Conservation (phyloP, 2,888 invertebrate genomes). For the Neocrepidodera transversa region DNA sequence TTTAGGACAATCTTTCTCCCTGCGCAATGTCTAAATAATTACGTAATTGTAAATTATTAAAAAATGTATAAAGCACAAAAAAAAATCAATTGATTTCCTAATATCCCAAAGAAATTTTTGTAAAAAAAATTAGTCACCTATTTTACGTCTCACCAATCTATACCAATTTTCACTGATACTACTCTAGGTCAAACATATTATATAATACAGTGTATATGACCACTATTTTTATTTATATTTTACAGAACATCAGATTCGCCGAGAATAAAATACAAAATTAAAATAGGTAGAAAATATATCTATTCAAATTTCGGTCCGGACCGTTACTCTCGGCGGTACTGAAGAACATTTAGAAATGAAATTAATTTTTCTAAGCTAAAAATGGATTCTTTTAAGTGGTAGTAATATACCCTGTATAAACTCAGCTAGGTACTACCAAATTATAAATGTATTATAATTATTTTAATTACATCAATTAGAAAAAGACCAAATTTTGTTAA, state of each 20-base stretch:
- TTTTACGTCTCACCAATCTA: neutral
- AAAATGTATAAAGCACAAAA: constrained; percentile 19
- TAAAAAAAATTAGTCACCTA: neutral
- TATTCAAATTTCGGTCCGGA: too few relatives aligned
- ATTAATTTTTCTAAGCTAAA: too few relatives aligned
- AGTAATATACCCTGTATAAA: constrained; percentile 2
- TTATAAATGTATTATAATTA: neutral
- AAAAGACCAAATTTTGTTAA: neutral
- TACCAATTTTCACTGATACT: neutral
- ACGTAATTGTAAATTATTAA: constrained; percentile 7
- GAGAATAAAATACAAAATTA: too few relatives aligned
- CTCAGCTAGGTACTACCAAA: constrained; percentile 5
- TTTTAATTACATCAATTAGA: neutral
- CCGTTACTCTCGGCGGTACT: too few relatives aligned
- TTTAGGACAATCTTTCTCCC: constrained; percentile 16
- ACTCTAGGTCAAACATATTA: neutral
- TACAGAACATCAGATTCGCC: too few relatives aligned
- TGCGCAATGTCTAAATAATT: neutral
- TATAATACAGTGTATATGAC: neutral
- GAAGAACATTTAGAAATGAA: too few relatives aligned
- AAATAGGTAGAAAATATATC: too few relatives aligned
- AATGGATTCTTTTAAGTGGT: neutral
- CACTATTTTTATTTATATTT: too few relatives aligned
- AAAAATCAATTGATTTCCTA: constrained; percentile 5
- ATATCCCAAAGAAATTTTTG: constrained; percentile 1